Evolutionary conservation across 2,113 vertebrate species (phyloP).

Genomic region (Hippocampus comes): DNA sequence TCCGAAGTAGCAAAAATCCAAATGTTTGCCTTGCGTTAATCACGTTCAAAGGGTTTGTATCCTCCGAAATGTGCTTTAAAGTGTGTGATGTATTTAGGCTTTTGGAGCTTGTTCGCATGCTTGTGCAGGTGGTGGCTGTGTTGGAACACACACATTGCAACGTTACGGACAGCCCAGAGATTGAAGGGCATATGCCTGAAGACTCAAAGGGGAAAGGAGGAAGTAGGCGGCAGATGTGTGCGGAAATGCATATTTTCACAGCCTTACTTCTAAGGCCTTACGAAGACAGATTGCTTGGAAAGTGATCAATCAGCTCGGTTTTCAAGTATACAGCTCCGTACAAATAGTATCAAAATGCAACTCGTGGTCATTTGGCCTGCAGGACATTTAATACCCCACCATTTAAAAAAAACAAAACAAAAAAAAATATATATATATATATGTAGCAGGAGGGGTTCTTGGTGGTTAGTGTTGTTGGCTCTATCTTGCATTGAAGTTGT

Average conservation of each 20-base stretch:
- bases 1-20: conserved; percentile 27
- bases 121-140: conserved; percentile 45
- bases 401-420: too few species aligned
- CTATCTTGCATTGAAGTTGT: conserved; percentile 2
- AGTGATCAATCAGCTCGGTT: conserved; percentile 61
- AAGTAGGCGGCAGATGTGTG: conserved; percentile 41
- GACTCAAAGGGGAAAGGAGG: conserved; percentile 24
- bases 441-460: conserved; percentile 6
- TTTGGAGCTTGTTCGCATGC: conserved; percentile 50
- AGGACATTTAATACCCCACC: conserved; percentile 13
- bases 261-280: conserved; percentile 43
- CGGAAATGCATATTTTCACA: conserved; percentile 53
- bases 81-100: conserved; percentile 46
- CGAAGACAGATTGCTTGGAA: conserved; percentile 43
- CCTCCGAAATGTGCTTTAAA: conserved; percentile 37
- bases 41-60: conserved; percentile 38
- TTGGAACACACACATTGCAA: conserved; percentile 24
- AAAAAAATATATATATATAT: too few species aligned
- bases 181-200: conserved; percentile 22
- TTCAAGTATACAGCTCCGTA: conserved; percentile 34
- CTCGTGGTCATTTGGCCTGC: conserved; percentile 23
- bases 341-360: conserved; percentile 45
- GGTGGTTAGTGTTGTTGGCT: background rate
- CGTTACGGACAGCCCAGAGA: conserved; percentile 43
- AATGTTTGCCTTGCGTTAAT: conserved; percentile 27